phyloP scores from a whole-genome alignment of 2,888 invertebrate genomes.

The Drosophila kuntzei region DNA sequence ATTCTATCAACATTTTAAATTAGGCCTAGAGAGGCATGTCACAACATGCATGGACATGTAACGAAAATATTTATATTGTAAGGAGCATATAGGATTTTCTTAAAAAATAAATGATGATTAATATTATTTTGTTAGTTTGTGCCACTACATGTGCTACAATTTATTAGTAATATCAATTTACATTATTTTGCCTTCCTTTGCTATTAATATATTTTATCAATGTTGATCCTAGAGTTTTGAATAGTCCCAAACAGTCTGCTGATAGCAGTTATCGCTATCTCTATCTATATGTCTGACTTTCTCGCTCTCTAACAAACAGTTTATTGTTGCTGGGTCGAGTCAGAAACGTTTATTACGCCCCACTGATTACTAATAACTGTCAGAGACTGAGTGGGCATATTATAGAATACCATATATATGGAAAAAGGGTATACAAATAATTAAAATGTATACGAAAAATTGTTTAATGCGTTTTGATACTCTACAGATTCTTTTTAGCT shows the following conservation, averaged over 20 bases:
- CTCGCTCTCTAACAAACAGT: conserved; percentile 4
- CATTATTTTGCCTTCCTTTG: neutral
- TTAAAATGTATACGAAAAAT: neutral
- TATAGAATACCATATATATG: neutral
- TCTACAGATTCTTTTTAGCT: neutral
- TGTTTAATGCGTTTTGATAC: neutral
- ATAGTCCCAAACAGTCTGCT: conserved; percentile 7
- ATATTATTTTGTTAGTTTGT: no score
- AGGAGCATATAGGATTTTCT: no score
- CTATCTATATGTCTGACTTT: conserved; percentile 8
- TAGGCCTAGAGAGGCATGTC: neutral
- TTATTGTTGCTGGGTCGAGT: conserved; percentile 13
- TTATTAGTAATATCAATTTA: neutral
- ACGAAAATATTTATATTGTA: no score
- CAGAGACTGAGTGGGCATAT: conserved; percentile 5
- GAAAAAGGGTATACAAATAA: neutral
- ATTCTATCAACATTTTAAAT: conserved; percentile 19
- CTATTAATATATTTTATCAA: conserved; percentile 1
- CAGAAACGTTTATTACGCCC: conserved; percentile 19
- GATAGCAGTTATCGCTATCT: conserved; percentile 25
- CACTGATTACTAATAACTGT: conserved; percentile 23
- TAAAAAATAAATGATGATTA: no score
- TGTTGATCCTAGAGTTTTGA: conserved; percentile 1
- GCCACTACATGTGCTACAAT: neutral
- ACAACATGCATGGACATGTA: conserved; percentile 8